Percentiles rank a stretch among this genome's conserved stretches.
Evolutionary conservation across 1,140 invertebrate genomes (phyloP).

Genomic region (Maniola jurtina): DNA sequence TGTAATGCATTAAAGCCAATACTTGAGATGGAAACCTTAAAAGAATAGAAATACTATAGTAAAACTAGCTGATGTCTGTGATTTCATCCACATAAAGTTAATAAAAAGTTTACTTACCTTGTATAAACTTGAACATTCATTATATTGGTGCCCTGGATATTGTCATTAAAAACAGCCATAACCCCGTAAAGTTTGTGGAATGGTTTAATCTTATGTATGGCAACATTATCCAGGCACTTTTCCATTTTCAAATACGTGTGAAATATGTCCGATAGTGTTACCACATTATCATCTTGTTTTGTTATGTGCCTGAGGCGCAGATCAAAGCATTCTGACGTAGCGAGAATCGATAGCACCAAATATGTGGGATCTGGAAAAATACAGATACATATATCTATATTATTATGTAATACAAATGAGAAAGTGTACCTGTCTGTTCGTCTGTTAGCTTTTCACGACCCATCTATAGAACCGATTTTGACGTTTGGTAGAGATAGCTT

Average conservation of each 20-base stretch:
- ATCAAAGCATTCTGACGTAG: slow-evolving; percentile 43
- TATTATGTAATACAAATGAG: not conserved
- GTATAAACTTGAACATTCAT: slow-evolving; percentile 41
- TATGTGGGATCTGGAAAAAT: slow-evolving; percentile 41
- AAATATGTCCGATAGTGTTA: slow-evolving; percentile 40
- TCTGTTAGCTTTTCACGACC: no score
- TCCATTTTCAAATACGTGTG: slow-evolving; percentile 49
- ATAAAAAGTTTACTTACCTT: slow-evolving; percentile 40
- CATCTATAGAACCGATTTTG: no score
- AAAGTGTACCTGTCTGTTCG: no score
- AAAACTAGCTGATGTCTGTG: no score
- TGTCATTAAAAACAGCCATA: slow-evolving; percentile 40
- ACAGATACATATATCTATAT: not conserved
- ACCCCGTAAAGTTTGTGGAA: slow-evolving; percentile 53
- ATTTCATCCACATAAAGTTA: no score
- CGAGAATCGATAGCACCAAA: slow-evolving; percentile 43
- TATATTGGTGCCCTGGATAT: slow-evolving; percentile 13
- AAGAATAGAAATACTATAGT: slow-evolving; percentile 13
- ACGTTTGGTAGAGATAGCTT: no score
- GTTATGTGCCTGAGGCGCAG: slow-evolving; percentile 43
- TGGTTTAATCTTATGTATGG: slow-evolving; percentile 47
- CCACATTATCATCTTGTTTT: not conserved
- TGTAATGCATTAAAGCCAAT: slow-evolving; percentile 47
- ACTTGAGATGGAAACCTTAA: slow-evolving; percentile 54
- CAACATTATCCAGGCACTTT: slow-evolving; percentile 37